Base-by-base conservation (phyloP, 2,113 vertebrate genomes). In the Xyrauchen texanus region DNA sequence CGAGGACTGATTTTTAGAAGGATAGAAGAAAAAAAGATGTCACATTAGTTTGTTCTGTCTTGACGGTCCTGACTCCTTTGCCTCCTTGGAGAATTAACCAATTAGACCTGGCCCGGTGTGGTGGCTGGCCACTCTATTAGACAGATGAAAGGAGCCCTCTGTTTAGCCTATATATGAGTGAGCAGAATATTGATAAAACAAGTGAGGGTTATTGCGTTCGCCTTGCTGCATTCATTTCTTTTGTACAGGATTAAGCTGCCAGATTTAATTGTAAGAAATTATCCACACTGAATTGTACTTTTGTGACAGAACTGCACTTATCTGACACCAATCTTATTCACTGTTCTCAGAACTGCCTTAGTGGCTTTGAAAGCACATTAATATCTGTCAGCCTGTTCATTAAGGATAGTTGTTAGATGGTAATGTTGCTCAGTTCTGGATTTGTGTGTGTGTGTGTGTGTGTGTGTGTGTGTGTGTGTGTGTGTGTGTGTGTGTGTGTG, bases 11-110 rank as follows among this genome's bases (percentile, higher is more conserved):
- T 68, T 6, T 51, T 49, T 16, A 34, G 53, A 65, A 46, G 15
- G 12, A 7, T 11, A 58, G 62, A 13, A 47, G 45, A 42, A 63
- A 65, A 49, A 3, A 11, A 51, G 47, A 55, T 11, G 46, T 49
- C 52, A 63, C 51, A 65, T 72, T 44, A 34, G 62, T 82, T 85
- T 77, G 80, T 80, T 85, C 64, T 46, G 46, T 51, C 72, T 55
- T 63, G 51, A 73, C 72, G 53, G 73, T 71, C 7, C 34, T 84
- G 81, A 78, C 66, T 69, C 65, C 57, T n/a, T 77, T 72, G 21
- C 21, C 21, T 62, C 66, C 42, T 42, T 12, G 8, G 71, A 77
- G 78, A 86, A 80, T 83, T 80, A 84, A 78, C 72, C 68, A 84
- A 81, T 86, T 81, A 83, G 76, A 78, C 67, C 64, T 15, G 11